phyloP scores from a whole-genome alignment of 2,888 invertebrate genomes.

The Nesidiocoris tenuis region DNA sequence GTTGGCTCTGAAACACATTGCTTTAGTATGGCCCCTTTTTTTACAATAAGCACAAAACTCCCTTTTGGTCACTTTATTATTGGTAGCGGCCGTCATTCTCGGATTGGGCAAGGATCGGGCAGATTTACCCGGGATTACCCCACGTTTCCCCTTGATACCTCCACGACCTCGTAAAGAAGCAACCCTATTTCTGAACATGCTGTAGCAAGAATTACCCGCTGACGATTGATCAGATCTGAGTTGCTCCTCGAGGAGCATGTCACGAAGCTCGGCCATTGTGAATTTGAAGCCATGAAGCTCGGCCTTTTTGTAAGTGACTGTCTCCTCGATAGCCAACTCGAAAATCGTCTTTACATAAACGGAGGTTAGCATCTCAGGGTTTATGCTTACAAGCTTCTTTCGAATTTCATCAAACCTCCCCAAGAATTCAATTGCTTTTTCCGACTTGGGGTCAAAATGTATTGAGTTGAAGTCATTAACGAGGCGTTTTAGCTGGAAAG shows the following conservation, averaged over 20 bases:
- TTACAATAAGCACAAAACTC: not conserved
- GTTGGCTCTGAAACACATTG: not conserved
- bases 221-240: not conserved
- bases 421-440: slow-evolving; percentile 18
- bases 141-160: not conserved
- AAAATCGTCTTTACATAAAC: slow-evolving; percentile 10
- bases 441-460: slow-evolving; percentile 14
- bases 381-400: not conserved
- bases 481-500: not conserved
- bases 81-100: not conserved
- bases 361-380: slow-evolving; percentile 3
- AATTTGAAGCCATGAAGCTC: slow-evolving; percentile 10
- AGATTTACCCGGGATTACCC: not conserved
- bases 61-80: not conserved
- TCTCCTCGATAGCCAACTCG: slow-evolving; percentile 13
- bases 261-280: slow-evolving; percentile 6
- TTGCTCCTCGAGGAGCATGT: slow-evolving; percentile 31
- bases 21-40: not conserved
- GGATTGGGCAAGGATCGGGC: not conserved
- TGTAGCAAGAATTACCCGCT: not conserved
- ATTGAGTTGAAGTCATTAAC: slow-evolving; percentile 10
- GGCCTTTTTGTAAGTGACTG: slow-evolving; percentile 19
- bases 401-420: slow-evolving; percentile 6
- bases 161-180: not conserved
- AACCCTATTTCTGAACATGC: not conserved